Evolutionary conservation across 2,797 vertebrate species (phyloP).

Genomic region (Discoglossus pictus): DNA sequence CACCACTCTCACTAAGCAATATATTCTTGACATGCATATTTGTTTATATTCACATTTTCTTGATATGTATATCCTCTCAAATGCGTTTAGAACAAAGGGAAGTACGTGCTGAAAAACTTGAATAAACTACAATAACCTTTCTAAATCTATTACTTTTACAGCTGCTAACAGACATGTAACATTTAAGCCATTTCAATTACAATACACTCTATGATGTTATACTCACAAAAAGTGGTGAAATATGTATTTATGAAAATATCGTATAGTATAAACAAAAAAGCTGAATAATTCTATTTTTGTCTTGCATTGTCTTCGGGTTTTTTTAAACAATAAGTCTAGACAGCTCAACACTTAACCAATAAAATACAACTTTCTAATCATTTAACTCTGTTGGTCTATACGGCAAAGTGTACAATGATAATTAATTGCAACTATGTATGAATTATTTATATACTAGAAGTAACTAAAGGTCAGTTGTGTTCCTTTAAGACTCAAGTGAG

Average conservation of each 20-base stretch:
- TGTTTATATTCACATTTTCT: too few species aligned
- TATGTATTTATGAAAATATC: slow-evolving; percentile 22
- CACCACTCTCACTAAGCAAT: too few species aligned
- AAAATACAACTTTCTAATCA: too few species aligned
- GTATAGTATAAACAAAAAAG: too few species aligned
- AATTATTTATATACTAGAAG: not conserved
- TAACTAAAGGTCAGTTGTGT: slow-evolving; percentile 3
- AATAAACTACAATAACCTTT: not conserved
- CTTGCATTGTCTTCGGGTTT: too few species aligned
- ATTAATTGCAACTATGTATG: too few species aligned
- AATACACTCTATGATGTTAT: slow-evolving; percentile 8
- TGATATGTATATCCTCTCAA: too few species aligned
- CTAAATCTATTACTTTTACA: not conserved
- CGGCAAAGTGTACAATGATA: not conserved
- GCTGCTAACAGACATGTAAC: not conserved
- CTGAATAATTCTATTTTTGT: too few species aligned
- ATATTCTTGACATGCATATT: too few species aligned
- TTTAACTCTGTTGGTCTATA: not conserved
- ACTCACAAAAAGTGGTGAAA: not conserved
- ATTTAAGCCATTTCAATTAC: not conserved
- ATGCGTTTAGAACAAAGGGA: too few species aligned
- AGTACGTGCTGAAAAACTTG: not conserved
- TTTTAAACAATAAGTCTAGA: too few species aligned
- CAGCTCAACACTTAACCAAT: too few species aligned
- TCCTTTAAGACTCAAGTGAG: slow-evolving; percentile 5